Conservation (phyloP, 2,797 vertebrate species). For the Falco columbarius region DNA sequence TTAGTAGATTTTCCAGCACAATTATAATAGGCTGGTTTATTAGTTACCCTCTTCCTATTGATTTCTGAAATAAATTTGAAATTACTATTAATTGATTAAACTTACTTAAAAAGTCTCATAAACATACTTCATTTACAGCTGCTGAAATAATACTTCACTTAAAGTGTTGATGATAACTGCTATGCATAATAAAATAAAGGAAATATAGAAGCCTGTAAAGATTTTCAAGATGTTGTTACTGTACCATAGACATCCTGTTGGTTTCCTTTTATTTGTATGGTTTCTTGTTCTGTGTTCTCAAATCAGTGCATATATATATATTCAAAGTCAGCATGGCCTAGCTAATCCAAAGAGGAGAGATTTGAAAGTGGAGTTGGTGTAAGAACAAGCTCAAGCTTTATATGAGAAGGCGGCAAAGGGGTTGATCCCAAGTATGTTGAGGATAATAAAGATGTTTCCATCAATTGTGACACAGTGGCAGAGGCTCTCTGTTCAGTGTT, state of each 20-base stretch:
- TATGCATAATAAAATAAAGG: neutral
- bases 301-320: neutral
- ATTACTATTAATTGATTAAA: neutral
- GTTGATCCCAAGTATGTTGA: neutral
- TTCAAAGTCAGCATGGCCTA: neutral
- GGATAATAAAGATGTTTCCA: neutral
- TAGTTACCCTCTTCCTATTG: neutral
- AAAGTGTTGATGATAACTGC: neutral
- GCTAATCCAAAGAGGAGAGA: neutral
- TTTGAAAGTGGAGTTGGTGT: neutral
- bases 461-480: neutral
- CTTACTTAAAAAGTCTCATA: neutral
- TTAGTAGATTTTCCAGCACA: conserved; percentile 35
- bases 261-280: neutral
- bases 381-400: neutral
- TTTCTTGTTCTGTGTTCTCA: neutral
- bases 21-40: neutral
- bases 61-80: neutral
- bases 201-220: neutral
- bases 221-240: neutral
- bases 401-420: neutral
- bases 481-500: neutral
- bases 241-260: neutral
- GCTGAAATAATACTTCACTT: neutral
- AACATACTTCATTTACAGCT: neutral